Evolutionary conservation across 2,888 invertebrate species (phyloP), one percentile per base, ranked within the genome.

Genomic region (Drosophila formosana): DNA sequence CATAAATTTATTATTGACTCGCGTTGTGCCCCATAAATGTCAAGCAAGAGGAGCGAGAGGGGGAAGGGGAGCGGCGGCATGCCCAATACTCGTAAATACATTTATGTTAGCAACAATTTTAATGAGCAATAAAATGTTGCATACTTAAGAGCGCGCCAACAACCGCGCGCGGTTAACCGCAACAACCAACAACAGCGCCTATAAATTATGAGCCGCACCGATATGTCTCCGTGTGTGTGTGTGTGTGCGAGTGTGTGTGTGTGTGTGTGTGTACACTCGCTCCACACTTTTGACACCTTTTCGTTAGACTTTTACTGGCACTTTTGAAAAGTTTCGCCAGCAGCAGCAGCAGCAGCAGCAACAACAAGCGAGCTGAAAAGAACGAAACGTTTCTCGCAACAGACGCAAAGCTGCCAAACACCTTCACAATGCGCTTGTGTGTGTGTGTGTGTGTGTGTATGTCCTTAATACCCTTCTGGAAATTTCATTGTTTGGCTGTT

Each of bases 51-150:
- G n/a, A 23, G 9, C 6, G 8, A 1, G 4, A 4, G 18, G 9
- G 9, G n/a, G 37, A 8, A 25, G 8, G 4, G 4, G n/a, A 13
- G 30, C n/a, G 1, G 9, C 7, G 7, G 13, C 25, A 25, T 55
- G n/a, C 28, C 25, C 39, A 39, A 52, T 66, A 58, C 57, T 66
- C 74, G 55, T 66, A 77, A 66, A 63, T 72, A 77, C 67, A 72
- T 66, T 66, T 51, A 47, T 57, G 78, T 51, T 66, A 28, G 72
- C 74, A 72, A 66, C 66, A 66, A 57, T 78, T 78, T 78, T 87
- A 82, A 84, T 83, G 87, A 84, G 82, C 82, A 58, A 84, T 84
- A 84, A 82, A 81, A 75, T 81, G 75, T 81, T 87, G 84, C 87
- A 78, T 69, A 78, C 84, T 83, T 81, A 64, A 73, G 64, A 71